These are phyloP conservation scores for Hemistola chrysoprasaria DNA, from an alignment of 2,888 invertebrate species.

Conservation along the genomic window DNA sequence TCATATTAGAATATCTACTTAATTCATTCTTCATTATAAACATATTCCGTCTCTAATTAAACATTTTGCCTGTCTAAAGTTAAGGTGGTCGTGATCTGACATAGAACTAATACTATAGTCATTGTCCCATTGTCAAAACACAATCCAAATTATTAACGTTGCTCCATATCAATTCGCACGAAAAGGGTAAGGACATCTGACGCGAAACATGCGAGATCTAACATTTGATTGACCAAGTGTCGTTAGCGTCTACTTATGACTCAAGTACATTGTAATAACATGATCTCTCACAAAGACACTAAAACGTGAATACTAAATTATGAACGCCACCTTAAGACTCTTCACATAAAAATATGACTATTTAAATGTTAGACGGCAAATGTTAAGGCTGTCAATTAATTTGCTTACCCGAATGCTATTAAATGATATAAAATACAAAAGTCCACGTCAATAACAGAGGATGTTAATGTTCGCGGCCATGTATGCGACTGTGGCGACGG, in stretches of 20 bases:
- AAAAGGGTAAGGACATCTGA: slow-evolving; percentile 20
- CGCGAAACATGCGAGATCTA: slow-evolving; percentile 14
- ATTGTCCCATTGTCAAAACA: slow-evolving; percentile 1
- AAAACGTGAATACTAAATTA: slow-evolving; percentile 3
- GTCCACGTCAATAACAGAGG: slow-evolving; percentile 21
- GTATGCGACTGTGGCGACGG: slow-evolving; percentile 27
- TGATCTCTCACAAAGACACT: slow-evolving; percentile 9
- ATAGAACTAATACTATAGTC: slow-evolving; percentile 1
- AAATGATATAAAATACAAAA: slow-evolving; percentile 18
- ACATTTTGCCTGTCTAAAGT: too few relatives aligned
- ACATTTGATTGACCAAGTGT: slow-evolving; percentile 21
- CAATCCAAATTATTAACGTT: slow-evolving; percentile 9
- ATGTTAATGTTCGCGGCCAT: slow-evolving; percentile 34
- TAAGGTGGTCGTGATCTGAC: background rate
- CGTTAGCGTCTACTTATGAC: slow-evolving; percentile 15
- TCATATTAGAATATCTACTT: too few relatives aligned
- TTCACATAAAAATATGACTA: slow-evolving; percentile 7
- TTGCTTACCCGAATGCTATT: slow-evolving; percentile 18
- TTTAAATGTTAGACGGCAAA: slow-evolving; percentile 14
- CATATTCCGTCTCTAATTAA: too few relatives aligned
- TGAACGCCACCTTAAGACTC: slow-evolving; percentile 7
- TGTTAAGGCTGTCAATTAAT: slow-evolving; percentile 22
- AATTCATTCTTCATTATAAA: too few relatives aligned
- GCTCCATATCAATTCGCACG: slow-evolving; percentile 8
- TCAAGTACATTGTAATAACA: slow-evolving; percentile 10